These are phyloP conservation scores for Lepidocolaptes lacrymiger DNA, from an alignment of 2,797 vertebrate species.

Conservation along the genomic window DNA sequence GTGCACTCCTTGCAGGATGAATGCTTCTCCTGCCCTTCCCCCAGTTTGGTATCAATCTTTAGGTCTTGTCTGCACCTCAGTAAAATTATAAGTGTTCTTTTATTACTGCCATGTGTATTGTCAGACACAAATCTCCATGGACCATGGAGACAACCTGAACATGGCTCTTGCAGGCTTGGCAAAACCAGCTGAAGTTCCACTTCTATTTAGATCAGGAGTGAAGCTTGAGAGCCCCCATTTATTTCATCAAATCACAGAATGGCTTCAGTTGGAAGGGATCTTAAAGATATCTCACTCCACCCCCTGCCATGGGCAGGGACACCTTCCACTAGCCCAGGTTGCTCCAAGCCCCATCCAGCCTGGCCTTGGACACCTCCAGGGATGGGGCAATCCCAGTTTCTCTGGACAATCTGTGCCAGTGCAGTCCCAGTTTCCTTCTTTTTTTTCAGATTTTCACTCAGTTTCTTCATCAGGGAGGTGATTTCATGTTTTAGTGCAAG, in stretches of 20 bases:
- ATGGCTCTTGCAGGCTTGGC: background rate
- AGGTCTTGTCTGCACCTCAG: background rate
- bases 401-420: background rate
- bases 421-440: background rate
- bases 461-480: background rate
- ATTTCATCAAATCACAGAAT: background rate
- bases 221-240: background rate
- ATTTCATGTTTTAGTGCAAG: background rate
- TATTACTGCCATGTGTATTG: background rate
- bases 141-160: background rate
- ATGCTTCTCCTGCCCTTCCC: background rate
- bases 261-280: background rate
- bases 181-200: background rate
- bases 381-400: background rate
- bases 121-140: background rate
- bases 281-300: background rate
- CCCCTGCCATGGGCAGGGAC: background rate
- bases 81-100: background rate
- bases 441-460: background rate
- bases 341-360: background rate
- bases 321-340: rapidly evolving
- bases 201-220: background rate
- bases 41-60: background rate
- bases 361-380: rapidly evolving
- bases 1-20: background rate